Percentiles rank a stretch among this genome's conserved stretches.
These are phyloP conservation scores for Epirrita christyi DNA, from an alignment of 2,888 invertebrate genomes.

Conservation along the genomic window DNA sequence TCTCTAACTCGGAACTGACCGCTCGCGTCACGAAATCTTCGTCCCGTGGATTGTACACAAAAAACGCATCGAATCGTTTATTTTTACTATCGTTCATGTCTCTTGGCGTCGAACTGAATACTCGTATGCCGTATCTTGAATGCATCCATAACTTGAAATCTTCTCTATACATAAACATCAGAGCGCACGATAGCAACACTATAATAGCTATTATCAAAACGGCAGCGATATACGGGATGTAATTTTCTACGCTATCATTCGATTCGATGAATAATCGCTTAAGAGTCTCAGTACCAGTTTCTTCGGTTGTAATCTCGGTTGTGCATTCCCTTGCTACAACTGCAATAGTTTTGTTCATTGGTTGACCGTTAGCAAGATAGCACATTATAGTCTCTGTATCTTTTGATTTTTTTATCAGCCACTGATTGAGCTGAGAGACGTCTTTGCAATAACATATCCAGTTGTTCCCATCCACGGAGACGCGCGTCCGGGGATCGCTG, in stretches of 20 bases:
- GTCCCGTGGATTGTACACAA: constrained; percentile 93
- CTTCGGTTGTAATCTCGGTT: constrained; percentile 86
- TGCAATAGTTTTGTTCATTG: constrained; percentile 81
- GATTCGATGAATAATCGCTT: constrained; percentile 86
- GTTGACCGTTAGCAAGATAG: constrained; percentile 82
- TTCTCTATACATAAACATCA: constrained; percentile 90
- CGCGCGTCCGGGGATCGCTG: constrained; percentile 87
- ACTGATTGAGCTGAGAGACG: constrained; percentile 87
- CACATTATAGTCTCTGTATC: constrained; percentile 88
- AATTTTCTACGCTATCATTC: constrained; percentile 88
- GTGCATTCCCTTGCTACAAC: constrained; percentile 82
- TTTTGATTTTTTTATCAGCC: constrained; percentile 88
- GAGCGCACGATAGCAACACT: constrained; percentile 87
- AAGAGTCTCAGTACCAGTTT: constrained; percentile 84
- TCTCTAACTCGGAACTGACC: constrained; percentile 90
- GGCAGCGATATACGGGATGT: constrained; percentile 90
- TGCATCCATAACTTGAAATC: constrained; percentile 92
- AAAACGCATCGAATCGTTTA: constrained; percentile 93
- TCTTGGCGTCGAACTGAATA: constrained; percentile 86
- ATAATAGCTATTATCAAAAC: constrained; percentile 89
- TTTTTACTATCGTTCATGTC: constrained; percentile 85
- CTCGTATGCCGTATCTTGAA: constrained; percentile 90
- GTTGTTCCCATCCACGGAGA: constrained; percentile 90
- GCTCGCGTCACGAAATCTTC: constrained; percentile 88
- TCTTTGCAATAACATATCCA: constrained; percentile 94